Percentiles rank a stretch among this genome's conserved stretches.
phyloP scores from a whole-genome alignment of 2,797 vertebrate species.

The Bovichtus variegatus region DNA sequence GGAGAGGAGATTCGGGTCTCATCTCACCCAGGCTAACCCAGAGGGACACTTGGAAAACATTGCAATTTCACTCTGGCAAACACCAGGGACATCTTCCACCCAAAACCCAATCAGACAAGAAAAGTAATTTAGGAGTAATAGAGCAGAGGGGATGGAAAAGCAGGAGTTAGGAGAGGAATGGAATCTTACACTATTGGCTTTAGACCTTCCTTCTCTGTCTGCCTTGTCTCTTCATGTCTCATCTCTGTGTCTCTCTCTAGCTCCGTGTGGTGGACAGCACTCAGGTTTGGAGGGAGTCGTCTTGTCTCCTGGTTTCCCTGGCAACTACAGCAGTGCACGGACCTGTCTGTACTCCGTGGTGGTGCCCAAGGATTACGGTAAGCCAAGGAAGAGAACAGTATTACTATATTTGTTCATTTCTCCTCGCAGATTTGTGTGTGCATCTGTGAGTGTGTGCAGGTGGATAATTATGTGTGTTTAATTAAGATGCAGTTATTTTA shows the following conservation, averaged over 20 bases:
- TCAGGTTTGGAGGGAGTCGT: constrained; percentile 94
- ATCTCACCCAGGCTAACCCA: constrained; percentile 72
- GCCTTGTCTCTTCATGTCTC: constrained; percentile 46
- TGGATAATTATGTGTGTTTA: constrained; percentile 10
- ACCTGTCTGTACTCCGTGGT: constrained; percentile 94
- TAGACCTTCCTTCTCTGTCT: constrained; percentile 36
- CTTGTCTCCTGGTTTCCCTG: constrained; percentile 95
- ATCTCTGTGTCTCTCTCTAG: constrained; percentile 79
- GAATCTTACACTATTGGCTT: constrained; percentile 61
- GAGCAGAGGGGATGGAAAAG: constrained; percentile 64
- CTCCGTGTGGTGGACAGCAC: constrained; percentile 96
- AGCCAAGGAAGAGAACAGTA: constrained; percentile 22
- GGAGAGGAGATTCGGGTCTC: constrained; percentile 47
- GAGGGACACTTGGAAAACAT: constrained; percentile 84
- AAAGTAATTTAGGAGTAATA: constrained; percentile 85
- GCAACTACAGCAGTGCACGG: constrained; percentile 94
- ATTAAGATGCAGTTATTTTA: constrained; percentile 15
- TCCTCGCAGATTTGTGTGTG: neutral
- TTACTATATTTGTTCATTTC: neutral
- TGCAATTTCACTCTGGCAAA: constrained; percentile 83
- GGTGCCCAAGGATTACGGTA: constrained; percentile 97
- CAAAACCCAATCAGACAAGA: constrained; percentile 83
- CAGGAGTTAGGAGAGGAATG: constrained; percentile 57
- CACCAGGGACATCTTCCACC: constrained; percentile 79
- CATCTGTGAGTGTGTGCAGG: neutral